Conservation (phyloP, 2,797 vertebrate species). For the Notamacropus eugenii region DNA sequence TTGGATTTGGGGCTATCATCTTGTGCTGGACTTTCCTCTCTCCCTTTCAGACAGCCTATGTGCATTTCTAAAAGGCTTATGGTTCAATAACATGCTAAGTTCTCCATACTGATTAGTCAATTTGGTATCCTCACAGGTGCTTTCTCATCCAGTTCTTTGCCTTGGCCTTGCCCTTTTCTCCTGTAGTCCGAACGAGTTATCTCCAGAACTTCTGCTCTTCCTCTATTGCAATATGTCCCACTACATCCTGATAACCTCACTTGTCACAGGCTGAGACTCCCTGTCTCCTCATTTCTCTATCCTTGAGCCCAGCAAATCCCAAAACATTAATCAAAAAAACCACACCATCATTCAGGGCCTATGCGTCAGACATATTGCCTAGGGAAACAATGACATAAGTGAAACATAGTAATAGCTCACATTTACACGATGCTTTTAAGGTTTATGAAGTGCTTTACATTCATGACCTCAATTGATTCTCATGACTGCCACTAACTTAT, state of each 20-base stretch:
- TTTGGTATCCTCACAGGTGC: background rate
- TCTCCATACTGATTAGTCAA: background rate
- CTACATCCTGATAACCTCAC: background rate
- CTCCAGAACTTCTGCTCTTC: background rate
- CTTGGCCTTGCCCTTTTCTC: background rate
- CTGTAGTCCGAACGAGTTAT: background rate
- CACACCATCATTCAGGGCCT: background rate
- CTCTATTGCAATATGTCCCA: background rate
- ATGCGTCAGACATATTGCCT: constrained; percentile 44
- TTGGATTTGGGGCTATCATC: background rate
- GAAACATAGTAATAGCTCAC: background rate
- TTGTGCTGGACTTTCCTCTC: background rate
- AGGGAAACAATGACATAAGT: constrained; percentile 30
- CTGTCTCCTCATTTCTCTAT: background rate
- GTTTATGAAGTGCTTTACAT: background rate
- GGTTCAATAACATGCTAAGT: background rate
- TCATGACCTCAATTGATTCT: background rate
- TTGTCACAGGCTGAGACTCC: background rate
- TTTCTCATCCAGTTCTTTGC: background rate
- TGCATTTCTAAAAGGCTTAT: background rate
- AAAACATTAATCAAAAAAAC: background rate
- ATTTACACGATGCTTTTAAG: background rate
- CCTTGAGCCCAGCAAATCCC: background rate
- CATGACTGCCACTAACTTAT: background rate
- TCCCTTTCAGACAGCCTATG: background rate